phyloP scores from a whole-genome alignment of 2,797 vertebrate genomes.

The Eospalax fontanierii region DNA sequence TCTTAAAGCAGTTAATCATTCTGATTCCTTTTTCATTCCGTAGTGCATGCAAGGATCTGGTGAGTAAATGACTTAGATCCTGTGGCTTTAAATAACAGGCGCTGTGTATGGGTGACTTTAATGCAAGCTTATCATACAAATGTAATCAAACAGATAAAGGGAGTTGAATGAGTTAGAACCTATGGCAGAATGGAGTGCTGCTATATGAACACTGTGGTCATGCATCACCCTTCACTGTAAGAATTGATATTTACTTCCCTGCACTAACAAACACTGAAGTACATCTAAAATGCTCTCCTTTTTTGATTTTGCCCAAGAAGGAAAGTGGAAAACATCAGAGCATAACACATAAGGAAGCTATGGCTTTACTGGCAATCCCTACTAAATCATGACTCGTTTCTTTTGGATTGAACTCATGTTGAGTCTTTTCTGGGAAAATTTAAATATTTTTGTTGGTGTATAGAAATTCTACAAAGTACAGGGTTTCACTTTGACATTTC shows the following conservation, averaged over 20 bases:
- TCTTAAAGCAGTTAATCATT: background rate
- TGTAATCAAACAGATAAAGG: accelerated
- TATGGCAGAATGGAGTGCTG: accelerated
- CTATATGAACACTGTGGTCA: accelerated
- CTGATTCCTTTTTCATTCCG: background rate
- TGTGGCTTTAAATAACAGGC: background rate
- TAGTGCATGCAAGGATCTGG: accelerated
- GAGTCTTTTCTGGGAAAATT: background rate
- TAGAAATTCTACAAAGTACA: background rate
- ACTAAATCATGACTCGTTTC: background rate
- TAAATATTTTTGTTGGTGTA: background rate
- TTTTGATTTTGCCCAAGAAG: background rate
- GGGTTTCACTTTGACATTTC: too few relatives aligned
- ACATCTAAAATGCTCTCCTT: too few relatives aligned
- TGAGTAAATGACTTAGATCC: background rate
- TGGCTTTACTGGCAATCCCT: too few relatives aligned
- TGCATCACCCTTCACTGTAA: too few relatives aligned
- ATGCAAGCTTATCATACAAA: background rate
- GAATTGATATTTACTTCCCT: too few relatives aligned
- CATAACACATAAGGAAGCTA: background rate
- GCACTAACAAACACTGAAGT: too few relatives aligned
- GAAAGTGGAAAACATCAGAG: background rate
- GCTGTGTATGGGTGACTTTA: background rate
- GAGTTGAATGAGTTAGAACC: accelerated
- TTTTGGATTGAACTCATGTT: background rate